These are phyloP conservation scores for Lysiphlebus fabarum DNA, from an alignment of 1,140 invertebrate genomes.

Conservation along the genomic window DNA sequence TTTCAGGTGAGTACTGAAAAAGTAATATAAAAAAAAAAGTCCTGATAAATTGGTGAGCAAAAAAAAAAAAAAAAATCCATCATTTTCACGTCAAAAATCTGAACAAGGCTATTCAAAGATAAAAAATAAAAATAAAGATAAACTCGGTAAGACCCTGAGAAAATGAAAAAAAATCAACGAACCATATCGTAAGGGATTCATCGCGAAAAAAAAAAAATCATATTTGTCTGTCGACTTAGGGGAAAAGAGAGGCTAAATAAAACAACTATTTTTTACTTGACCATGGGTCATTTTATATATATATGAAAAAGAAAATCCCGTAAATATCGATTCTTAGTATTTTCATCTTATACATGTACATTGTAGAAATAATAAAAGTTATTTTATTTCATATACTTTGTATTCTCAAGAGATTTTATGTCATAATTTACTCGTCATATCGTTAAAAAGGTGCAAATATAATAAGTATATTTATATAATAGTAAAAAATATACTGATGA, in stretches of 20 bases:
- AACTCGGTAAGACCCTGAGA: too few relatives aligned
- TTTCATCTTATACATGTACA: too few relatives aligned
- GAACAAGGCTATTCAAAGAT: background rate
- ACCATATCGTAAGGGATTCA: background rate
- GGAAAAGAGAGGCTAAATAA: slow-evolving; percentile 15
- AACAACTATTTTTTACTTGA: slow-evolving; percentile 9
- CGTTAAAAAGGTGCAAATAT: background rate
- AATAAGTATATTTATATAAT: background rate
- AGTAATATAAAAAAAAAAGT: background rate
- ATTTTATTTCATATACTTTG: background rate
- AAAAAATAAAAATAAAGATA: background rate
- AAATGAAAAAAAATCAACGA: background rate
- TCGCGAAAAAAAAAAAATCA: slow-evolving; percentile 13
- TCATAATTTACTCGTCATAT: slow-evolving; percentile 30
- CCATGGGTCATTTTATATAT: slow-evolving; percentile 6
- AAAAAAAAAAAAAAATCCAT: slow-evolving; percentile 1
- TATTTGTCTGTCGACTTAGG: slow-evolving; percentile 25
- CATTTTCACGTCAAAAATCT: slow-evolving; percentile 6
- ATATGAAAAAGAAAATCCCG: background rate
- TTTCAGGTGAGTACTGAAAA: slow-evolving; percentile 40
- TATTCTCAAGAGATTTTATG: slow-evolving; percentile 14
- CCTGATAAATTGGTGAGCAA: slow-evolving; percentile 15
- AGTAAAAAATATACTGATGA: background rate
- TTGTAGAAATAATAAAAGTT: background rate
- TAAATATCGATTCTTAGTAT: too few relatives aligned